phyloP scores from a whole-genome alignment of 2,113 vertebrate genomes.

The Oryzias celebensis region DNA sequence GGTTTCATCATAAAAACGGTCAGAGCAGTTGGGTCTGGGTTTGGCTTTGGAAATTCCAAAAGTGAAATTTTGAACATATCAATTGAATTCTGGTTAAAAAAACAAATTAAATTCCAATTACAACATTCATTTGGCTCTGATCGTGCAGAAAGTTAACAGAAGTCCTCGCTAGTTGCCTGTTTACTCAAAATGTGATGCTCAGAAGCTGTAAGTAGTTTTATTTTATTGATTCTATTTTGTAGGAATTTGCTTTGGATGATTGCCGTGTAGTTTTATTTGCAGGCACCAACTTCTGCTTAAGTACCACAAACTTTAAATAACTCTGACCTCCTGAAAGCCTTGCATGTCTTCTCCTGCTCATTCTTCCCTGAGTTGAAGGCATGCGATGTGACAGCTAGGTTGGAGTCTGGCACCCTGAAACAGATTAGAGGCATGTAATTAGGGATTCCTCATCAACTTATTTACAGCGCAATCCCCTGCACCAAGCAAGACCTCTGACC shows the following conservation, averaged over 20 bases:
- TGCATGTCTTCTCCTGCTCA: slow-evolving; percentile 10
- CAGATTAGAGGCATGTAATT: slow-evolving; percentile 81
- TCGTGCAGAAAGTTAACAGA: no score
- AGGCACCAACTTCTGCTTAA: neutral
- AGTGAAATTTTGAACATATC: no score
- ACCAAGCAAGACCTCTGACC: slow-evolving; percentile 57
- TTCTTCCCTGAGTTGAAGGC: slow-evolving; percentile 61
- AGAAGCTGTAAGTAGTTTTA: no score
- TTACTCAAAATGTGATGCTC: no score
- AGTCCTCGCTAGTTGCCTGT: no score
- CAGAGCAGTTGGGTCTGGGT: no score
- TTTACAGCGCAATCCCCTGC: slow-evolving; percentile 76
- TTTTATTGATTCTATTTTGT: no score
- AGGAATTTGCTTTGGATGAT: neutral
- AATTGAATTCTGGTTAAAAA: no score
- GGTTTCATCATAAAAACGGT: no score
- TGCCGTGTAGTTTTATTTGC: neutral
- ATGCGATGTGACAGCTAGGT: slow-evolving; percentile 70
- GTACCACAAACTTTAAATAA: slow-evolving; percentile 9
- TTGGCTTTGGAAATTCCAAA: no score
- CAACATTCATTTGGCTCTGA: no score
- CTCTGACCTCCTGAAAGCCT: slow-evolving; percentile 4
- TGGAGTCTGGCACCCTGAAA: slow-evolving; percentile 71
- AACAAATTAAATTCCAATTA: no score
- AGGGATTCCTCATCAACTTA: slow-evolving; percentile 85